Percentiles rank a stretch among this genome's conserved stretches.
Evolutionary conservation across 1,140 invertebrate species (phyloP).

Genomic region (Panagrolaimus sp.): DNA sequence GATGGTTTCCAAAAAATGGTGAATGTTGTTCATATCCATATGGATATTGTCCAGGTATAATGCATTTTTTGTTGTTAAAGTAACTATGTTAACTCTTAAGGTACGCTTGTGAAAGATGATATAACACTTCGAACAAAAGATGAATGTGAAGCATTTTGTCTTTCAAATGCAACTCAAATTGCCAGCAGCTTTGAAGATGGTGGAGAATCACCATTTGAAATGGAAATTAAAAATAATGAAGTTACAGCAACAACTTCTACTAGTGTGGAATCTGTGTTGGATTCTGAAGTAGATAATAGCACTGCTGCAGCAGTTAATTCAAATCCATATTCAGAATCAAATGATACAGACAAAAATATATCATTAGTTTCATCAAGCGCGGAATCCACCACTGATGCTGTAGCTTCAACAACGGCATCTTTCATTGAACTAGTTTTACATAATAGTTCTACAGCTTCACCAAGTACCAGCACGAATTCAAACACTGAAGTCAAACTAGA

Average conservation of each 20-base stretch:
- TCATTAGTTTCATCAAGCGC: no score
- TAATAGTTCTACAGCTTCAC: no score
- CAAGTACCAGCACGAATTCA: no score
- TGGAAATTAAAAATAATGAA: no score
- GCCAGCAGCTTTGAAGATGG: neutral
- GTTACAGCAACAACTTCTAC: neutral
- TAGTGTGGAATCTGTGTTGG: neutral
- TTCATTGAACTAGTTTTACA: no score
- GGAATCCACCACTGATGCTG: no score
- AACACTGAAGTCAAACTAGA: no score
- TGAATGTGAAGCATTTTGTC: slow-evolving; percentile 29
- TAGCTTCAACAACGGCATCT: no score
- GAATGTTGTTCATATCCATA: slow-evolving; percentile 30
- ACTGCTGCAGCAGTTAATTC: neutral
- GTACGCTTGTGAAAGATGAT: slow-evolving; percentile 24
- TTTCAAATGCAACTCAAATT: neutral
- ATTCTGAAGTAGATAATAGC: neutral
- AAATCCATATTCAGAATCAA: no score
- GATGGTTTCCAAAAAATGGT: slow-evolving; percentile 31
- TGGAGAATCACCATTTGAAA: neutral
- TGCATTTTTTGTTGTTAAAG: no score
- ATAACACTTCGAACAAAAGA: slow-evolving; percentile 32
- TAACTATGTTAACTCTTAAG: neutral
- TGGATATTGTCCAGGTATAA: slow-evolving; percentile 31
- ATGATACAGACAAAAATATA: no score